Evolutionary conservation across 1,140 invertebrate species (phyloP).

Genomic region (Euwallacea similis): DNA sequence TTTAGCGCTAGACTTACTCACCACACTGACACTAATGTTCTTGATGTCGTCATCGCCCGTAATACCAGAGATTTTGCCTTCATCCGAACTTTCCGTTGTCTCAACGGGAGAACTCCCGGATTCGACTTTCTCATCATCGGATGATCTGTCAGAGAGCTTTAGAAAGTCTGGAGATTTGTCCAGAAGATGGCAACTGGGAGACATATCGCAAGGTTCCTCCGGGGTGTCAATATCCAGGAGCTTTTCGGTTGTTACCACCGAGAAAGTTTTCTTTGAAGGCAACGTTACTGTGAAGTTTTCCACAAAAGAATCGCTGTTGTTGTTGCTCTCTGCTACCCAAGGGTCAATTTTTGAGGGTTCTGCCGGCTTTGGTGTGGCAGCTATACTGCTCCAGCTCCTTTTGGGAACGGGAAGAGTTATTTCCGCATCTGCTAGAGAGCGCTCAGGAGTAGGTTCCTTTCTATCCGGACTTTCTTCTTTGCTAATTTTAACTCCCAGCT

Average conservation of each 20-base stretch:
- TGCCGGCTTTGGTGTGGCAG: constrained; percentile 36
- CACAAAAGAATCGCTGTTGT: constrained; percentile 27
- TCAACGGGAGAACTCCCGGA: constrained; percentile 48
- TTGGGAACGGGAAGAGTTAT: constrained; percentile 40
- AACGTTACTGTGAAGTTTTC: constrained; percentile 41
- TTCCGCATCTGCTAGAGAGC: constrained; percentile 18
- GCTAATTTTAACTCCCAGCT: constrained; percentile 49
- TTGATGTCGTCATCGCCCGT: constrained; percentile 3
- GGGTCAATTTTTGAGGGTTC: constrained; percentile 17
- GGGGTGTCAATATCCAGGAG: constrained; percentile 41
- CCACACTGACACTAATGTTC: background rate
- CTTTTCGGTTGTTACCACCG: constrained; percentile 29
- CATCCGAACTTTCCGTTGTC: constrained; percentile 53
- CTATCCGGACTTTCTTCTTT: constrained; percentile 39
- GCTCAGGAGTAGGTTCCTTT: constrained; percentile 26
- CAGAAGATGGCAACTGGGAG: background rate
- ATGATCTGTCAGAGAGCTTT: constrained; percentile 48
- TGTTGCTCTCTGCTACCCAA: constrained; percentile 11
- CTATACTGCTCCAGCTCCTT: constrained; percentile 47
- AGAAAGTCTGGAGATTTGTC: constrained; percentile 35
- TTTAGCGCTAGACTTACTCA: constrained; percentile 14
- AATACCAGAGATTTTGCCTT: constrained; percentile 40
- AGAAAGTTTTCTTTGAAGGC: constrained; percentile 33
- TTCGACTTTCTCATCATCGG: constrained; percentile 48
- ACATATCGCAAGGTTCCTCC: constrained; percentile 21